Percentiles rank a stretch among this genome's conserved stretches.
phyloP scores from a whole-genome alignment of 1,140 invertebrate species.

The Lucilia sericata region DNA sequence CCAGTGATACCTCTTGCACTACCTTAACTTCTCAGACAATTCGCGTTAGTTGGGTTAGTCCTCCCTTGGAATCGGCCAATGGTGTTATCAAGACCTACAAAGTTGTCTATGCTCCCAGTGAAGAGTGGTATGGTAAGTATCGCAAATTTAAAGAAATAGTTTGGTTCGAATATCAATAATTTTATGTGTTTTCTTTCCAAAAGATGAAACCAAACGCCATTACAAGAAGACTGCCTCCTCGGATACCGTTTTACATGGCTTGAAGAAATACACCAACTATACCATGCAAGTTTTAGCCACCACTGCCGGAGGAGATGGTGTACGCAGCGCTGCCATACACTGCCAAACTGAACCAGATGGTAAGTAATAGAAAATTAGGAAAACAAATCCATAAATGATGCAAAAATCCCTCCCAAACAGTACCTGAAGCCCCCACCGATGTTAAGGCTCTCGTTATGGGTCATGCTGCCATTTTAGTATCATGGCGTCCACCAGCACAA shows the following conservation, averaged over 20 bases:
- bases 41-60: constrained; percentile 92
- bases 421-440: constrained; percentile 90
- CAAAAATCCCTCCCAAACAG: constrained; percentile 72
- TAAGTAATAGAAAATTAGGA: constrained; percentile 66
- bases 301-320: constrained; percentile 95
- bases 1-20: constrained; percentile 90
- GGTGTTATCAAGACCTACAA: constrained; percentile 97
- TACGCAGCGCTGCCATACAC: constrained; percentile 89
- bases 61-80: constrained; percentile 89
- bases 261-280: constrained; percentile 97
- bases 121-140: constrained; percentile 88
- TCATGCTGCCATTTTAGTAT: constrained; percentile 89
- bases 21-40: constrained; percentile 94
- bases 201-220: constrained; percentile 91
- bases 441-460: constrained; percentile 95
- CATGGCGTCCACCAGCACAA: constrained; percentile 91
- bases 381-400: too few species aligned
- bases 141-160: neutral
- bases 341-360: constrained; percentile 96
- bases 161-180: neutral
- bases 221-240: constrained; percentile 91
- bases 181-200: constrained; percentile 34
- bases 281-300: constrained; percentile 96
- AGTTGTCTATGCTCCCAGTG: constrained; percentile 92
- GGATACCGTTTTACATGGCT: constrained; percentile 90